phyloP scores from a whole-genome alignment of 2,797 vertebrate species.

The Mormyrus proboscirostris region DNA sequence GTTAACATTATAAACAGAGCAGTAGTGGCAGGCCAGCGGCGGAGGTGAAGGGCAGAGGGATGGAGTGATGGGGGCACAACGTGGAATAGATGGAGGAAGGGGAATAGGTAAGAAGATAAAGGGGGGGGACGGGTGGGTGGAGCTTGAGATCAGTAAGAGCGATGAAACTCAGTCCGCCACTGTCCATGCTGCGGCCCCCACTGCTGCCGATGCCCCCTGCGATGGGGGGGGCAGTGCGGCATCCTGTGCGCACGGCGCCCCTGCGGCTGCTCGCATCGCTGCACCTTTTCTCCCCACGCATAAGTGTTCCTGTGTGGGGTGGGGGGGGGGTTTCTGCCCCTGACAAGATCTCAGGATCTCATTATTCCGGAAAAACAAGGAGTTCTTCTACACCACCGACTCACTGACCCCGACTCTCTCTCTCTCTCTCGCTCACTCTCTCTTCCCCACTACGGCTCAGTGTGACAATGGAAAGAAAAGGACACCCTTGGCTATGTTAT shows the following conservation, averaged over 20 bases:
- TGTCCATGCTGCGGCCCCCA: neutral
- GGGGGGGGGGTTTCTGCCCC: neutral
- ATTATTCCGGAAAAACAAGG: conserved; percentile 26
- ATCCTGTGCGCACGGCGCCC: neutral
- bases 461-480: conserved; percentile 42
- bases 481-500: conserved; percentile 42
- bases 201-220: neutral
- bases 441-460: conserved; percentile 24
- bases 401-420: conserved; percentile 13
- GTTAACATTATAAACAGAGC: conserved; percentile 46
- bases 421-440: neutral
- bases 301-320: neutral
- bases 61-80: neutral
- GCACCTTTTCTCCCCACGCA: neutral
- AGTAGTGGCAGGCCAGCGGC: conserved; percentile 13
- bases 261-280: neutral
- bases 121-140: neutral
- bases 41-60: neutral
- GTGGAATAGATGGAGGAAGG: neutral
- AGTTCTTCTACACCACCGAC: conserved; percentile 20
- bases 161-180: neutral
- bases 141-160: neutral
- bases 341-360: conserved; percentile 27
- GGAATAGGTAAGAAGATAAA: neutral
- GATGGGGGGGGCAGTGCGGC: too few relatives aligned